These are phyloP conservation scores for Falco novaeseelandiae DNA, from an alignment of 2,797 vertebrate genomes.

Conservation along the genomic window DNA sequence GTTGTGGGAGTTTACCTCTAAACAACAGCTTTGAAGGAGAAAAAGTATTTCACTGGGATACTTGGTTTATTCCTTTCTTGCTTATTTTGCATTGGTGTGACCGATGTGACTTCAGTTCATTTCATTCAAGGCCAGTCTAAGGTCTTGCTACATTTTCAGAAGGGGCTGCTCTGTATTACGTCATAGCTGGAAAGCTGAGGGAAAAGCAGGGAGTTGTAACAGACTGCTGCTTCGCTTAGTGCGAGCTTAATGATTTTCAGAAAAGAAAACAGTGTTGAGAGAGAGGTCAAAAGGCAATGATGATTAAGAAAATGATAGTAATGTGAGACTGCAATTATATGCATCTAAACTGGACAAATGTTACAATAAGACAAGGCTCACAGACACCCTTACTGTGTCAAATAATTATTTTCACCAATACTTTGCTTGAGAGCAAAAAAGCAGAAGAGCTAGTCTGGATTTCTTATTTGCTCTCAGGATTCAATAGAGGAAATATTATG, in stretches of 20 bases:
- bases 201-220: conserved; percentile 16
- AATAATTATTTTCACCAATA: neutral
- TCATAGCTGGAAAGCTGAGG: conserved; percentile 47
- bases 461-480: neutral
- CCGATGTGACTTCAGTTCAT: neutral
- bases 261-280: conserved; percentile 16
- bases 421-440: neutral
- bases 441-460: neutral
- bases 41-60: neutral
- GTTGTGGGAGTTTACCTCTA: neutral
- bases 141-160: conserved; percentile 16
- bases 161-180: conserved; percentile 22
- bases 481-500: neutral
- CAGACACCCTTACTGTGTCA: neutral
- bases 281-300: conserved; percentile 11
- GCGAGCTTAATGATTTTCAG: conserved; percentile 15
- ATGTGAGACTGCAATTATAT: neutral
- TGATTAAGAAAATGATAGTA: neutral
- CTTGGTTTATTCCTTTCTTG: conserved; percentile 8
- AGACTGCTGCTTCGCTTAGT: neutral
- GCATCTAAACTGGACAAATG: neutral
- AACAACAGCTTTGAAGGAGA: neutral
- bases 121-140: conserved; percentile 13
- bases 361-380: neutral
- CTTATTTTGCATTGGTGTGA: neutral